phyloP scores from a whole-genome alignment of 2,113 vertebrate species.

The Phoxinus phoxinus region DNA sequence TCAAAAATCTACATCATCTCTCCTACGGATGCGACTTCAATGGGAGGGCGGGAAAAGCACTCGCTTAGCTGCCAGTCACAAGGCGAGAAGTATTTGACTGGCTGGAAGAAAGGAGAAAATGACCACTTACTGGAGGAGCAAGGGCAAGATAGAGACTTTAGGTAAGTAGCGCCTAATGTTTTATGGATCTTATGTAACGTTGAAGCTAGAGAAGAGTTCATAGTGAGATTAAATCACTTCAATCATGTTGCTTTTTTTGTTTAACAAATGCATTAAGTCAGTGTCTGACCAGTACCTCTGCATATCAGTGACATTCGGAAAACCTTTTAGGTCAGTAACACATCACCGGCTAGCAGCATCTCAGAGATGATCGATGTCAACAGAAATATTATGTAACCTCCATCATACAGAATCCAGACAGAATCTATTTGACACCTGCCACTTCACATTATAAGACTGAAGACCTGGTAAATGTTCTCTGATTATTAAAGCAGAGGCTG shows the following conservation, averaged over 20 bases:
- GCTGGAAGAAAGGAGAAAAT: constrained; percentile 84
- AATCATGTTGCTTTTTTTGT: neutral
- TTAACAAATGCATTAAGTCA: neutral
- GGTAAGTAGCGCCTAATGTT: constrained; percentile 32
- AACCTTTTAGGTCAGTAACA: constrained; percentile 13
- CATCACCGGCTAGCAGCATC: neutral
- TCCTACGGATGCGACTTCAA: constrained; percentile 65
- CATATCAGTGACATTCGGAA: neutral
- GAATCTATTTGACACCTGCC: constrained; percentile 58
- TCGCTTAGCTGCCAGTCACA: constrained; percentile 76
- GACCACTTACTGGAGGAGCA: constrained; percentile 80
- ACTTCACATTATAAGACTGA: constrained; percentile 49
- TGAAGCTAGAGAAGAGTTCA: neutral
- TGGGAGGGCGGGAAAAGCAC: constrained; percentile 70
- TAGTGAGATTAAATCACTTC: neutral
- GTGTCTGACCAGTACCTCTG: neutral
- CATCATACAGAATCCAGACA: constrained; percentile 55
- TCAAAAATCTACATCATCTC: constrained; percentile 85
- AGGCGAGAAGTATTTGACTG: constrained; percentile 79
- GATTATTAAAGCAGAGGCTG: neutral
- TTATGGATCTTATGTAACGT: neutral
- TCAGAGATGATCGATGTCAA: constrained; percentile 35
- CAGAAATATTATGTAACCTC: constrained; percentile 42
- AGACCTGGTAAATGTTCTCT: neutral
- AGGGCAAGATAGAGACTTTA: constrained; percentile 73